phyloP scores from a whole-genome alignment of 64 coral and sea anemone species.

The Montipora efflorescens region DNA sequence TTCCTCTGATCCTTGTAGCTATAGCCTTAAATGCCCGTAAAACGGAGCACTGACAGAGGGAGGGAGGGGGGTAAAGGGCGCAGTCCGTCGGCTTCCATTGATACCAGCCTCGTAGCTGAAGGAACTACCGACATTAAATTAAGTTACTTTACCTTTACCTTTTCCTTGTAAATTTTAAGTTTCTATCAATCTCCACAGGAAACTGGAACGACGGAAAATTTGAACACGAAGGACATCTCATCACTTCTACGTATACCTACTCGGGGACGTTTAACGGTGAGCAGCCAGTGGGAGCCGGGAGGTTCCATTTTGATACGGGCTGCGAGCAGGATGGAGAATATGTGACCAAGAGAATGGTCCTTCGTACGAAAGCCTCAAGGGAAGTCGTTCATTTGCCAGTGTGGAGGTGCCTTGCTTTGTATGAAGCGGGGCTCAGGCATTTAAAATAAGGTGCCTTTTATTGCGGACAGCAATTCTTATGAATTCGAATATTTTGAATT shows the following conservation, averaged over 20 bases:
- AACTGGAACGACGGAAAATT: conserved; percentile 72
- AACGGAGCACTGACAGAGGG: no score
- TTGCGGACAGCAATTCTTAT: not conserved
- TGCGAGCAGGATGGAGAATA: conserved; percentile 80
- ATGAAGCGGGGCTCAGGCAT: not conserved
- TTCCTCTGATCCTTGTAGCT: no score
- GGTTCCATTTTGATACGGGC: conserved; percentile 74
- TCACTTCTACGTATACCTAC: conserved; percentile 52
- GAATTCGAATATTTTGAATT: not conserved
- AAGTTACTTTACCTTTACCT: no score
- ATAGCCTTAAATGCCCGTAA: no score
- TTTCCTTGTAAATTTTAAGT: no score
- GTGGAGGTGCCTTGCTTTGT: conserved; percentile 54
- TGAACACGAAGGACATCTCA: conserved; percentile 66
- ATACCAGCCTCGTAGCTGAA: no score
- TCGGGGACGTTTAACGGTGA: conserved; percentile 69
- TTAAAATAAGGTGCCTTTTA: not conserved
- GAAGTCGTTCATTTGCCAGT: conserved; percentile 57
- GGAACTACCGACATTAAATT: no score
- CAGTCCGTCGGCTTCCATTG: no score
- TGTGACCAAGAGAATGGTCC: conserved; percentile 32
- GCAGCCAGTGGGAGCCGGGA: conserved; percentile 67
- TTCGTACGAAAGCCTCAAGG: not conserved
- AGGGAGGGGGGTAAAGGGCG: no score
- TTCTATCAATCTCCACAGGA: not conserved